phyloP scores from a whole-genome alignment of 2,113 vertebrate species.

The Pteropus alecto region DNA sequence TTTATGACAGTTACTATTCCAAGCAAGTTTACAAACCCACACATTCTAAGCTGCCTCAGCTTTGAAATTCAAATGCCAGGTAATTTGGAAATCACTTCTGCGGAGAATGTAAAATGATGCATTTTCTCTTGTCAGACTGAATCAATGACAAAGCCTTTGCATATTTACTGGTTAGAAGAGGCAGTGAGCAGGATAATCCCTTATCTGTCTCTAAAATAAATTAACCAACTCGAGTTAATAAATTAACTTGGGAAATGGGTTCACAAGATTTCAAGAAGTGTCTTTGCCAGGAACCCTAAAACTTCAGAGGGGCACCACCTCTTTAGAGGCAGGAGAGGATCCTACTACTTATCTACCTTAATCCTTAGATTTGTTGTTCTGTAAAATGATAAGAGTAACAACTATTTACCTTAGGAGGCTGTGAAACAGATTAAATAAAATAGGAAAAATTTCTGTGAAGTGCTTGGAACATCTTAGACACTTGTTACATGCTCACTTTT shows the following conservation, averaged over 20 bases:
- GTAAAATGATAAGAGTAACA: neutral
- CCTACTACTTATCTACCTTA: neutral
- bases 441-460: neutral
- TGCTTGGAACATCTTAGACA: neutral
- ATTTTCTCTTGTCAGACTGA: neutral
- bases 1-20: neutral
- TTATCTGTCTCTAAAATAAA: conserved; percentile 54
- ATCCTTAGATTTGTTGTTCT: neutral
- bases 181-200: neutral
- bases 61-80: conserved; percentile 67
- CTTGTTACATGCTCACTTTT: neutral
- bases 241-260: neutral
- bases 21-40: neutral
- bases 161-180: neutral
- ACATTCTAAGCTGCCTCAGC: neutral
- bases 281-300: neutral
- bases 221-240: neutral
- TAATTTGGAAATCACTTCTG: conserved; percentile 51
- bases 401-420: neutral
- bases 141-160: conserved; percentile 20
- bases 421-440: neutral
- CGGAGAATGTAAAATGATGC: neutral
- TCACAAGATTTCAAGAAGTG: neutral
- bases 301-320: neutral
- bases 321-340: neutral